Conservation (phyloP, 2,888 invertebrate genomes). For the Dioctria linearis region DNA sequence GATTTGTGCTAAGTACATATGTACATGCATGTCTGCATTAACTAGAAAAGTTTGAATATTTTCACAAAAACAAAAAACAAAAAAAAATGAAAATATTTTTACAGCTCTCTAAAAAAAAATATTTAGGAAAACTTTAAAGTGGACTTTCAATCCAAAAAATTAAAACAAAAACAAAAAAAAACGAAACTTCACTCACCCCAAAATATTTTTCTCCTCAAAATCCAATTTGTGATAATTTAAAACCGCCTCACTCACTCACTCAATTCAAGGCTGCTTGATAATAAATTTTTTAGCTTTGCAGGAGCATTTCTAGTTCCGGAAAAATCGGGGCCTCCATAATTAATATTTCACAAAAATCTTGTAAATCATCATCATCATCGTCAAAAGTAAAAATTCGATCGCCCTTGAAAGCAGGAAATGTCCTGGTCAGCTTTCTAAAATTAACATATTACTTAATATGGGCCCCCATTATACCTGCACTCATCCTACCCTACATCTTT, state of each 20-base stretch:
- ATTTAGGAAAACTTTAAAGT: background rate
- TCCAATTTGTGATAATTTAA: background rate
- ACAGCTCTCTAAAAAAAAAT: too few species aligned
- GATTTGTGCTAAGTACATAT: too few species aligned
- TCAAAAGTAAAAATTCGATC: background rate
- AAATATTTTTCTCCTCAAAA: background rate
- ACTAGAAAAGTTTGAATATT: too few species aligned
- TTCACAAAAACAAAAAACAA: too few species aligned
- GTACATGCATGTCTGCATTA: too few species aligned
- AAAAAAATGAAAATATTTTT: too few species aligned
- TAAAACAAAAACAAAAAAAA: too few species aligned
- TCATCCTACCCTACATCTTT: background rate
- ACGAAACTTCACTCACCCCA: background rate
- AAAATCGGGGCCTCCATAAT: background rate
- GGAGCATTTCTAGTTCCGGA: background rate
- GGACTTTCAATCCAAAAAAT: too few species aligned
- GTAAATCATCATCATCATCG: background rate
- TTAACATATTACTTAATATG: slow-evolving; percentile 37
- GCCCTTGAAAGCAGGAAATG: slow-evolving; percentile 30
- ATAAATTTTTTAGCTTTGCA: background rate
- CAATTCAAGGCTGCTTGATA: background rate
- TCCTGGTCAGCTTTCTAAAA: slow-evolving; percentile 33
- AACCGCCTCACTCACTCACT: background rate
- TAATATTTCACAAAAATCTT: background rate
- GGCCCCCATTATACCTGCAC: slow-evolving; percentile 18